A percentile compares a stretch with the other conserved stretches of the same genome.
Conservation (phyloP, 2,888 invertebrate species). For the Oscheius sp. region DNA sequence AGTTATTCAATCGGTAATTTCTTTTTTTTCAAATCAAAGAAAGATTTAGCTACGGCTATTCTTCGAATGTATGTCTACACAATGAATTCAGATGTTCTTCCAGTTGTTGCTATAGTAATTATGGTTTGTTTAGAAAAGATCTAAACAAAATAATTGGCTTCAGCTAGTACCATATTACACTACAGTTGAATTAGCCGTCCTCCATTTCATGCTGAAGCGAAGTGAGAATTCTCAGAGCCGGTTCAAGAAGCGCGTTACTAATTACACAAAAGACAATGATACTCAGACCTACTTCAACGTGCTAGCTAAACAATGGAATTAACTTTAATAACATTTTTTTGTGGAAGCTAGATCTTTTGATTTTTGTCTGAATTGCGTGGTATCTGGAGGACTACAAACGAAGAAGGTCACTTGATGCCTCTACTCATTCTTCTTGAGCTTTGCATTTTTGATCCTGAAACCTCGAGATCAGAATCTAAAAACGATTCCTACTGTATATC, state of each 20-base stretch:
- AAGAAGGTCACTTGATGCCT: too few relatives aligned
- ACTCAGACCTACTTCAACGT: background rate
- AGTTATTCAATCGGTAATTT: constrained; percentile 3
- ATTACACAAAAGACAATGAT: background rate
- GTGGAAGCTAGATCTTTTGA: too few relatives aligned
- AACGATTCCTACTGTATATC: too few relatives aligned
- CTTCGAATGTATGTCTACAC: background rate
- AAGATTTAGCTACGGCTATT: background rate
- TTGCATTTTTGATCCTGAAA: too few relatives aligned
- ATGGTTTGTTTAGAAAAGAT: background rate
- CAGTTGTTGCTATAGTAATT: constrained; percentile 1
- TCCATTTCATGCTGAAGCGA: constrained; percentile 7
- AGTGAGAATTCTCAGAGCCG: background rate
- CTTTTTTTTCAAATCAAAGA: background rate
- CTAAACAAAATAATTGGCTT: background rate
- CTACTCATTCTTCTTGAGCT: too few relatives aligned
- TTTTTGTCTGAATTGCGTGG: too few relatives aligned
- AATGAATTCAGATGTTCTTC: background rate
- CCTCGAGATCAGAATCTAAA: too few relatives aligned
- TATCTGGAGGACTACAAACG: too few relatives aligned
- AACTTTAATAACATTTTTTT: too few relatives aligned
- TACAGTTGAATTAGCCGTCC: constrained; percentile 7
- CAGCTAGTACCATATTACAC: constrained; percentile 15
- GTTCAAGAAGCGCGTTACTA: background rate
- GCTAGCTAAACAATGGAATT: constrained; percentile 15